These are phyloP conservation scores for Ichneumoninae sp. DNA, from an alignment of 2,888 invertebrate genomes.

Conservation along the genomic window DNA sequence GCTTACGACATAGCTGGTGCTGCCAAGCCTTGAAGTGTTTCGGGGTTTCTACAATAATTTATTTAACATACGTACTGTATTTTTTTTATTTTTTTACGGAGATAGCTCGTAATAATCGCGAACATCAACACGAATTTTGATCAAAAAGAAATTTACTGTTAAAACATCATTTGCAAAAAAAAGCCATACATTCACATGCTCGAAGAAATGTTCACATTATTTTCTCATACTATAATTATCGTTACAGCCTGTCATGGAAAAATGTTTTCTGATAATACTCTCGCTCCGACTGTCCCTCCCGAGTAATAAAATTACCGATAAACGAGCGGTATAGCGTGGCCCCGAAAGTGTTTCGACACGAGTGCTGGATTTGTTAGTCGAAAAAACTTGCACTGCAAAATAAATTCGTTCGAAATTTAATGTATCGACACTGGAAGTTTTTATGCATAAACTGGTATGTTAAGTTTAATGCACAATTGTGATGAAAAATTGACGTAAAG, in stretches of 20 bases:
- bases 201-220: neutral
- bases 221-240: constrained; percentile 41
- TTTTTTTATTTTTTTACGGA: constrained; percentile 12
- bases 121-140: constrained; percentile 14
- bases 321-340: constrained; percentile 25
- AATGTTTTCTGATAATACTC: constrained; percentile 46
- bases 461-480: neutral
- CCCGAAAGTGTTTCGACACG: neutral
- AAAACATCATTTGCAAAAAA: constrained; percentile 6
- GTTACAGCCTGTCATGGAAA: constrained; percentile 65
- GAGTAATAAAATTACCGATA: constrained; percentile 24
- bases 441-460: neutral
- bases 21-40: constrained; percentile 8
- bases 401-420: neutral
- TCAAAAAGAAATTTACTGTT: neutral
- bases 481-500: neutral
- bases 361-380: neutral
- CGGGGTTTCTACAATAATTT: constrained; percentile 52
- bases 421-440: neutral
- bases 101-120: neutral
- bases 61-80: constrained; percentile 30
- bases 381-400: neutral
- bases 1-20: neutral
- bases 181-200: neutral
- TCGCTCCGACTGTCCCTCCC: neutral